Percentiles rank a stretch among this genome's conserved stretches.
Conservation (phyloP, 2,888 invertebrate species). For the Mantis religiosa region DNA sequence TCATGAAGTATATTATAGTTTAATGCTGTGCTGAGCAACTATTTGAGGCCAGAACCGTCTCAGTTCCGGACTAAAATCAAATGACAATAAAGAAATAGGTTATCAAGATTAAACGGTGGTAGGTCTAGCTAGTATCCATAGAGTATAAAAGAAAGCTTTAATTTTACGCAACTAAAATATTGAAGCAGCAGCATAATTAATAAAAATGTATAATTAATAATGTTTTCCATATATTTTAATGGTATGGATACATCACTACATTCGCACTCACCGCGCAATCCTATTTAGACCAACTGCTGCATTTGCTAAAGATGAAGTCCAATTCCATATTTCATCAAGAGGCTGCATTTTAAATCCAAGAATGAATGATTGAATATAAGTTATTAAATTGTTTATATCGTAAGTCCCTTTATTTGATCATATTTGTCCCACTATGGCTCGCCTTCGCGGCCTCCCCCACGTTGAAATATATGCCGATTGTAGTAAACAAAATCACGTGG, state of each 20-base stretch:
- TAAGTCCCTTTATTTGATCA: not conserved
- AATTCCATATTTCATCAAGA: not conserved
- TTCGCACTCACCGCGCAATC: not conserved
- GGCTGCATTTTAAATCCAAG: not conserved
- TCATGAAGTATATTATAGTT: too few relatives aligned
- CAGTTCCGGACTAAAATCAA: too few relatives aligned
- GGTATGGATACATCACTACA: not conserved
- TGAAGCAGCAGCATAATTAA: too few relatives aligned
- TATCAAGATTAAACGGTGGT: too few relatives aligned
- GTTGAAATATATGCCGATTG: not conserved
- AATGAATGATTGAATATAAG: not conserved
- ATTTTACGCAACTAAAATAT: too few relatives aligned
- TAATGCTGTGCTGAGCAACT: too few relatives aligned
- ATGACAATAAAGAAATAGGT: too few relatives aligned
- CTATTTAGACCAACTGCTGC: not conserved
- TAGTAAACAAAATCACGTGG: conserved; percentile 34
- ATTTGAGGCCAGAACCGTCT: too few relatives aligned
- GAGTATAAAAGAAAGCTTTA: too few relatives aligned
- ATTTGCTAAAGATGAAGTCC: not conserved
- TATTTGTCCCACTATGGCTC: not conserved
- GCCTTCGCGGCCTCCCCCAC: not conserved
- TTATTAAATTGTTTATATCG: not conserved
- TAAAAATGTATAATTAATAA: too few relatives aligned
- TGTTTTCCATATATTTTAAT: not conserved
- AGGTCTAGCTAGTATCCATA: too few relatives aligned